Evolutionary conservation across 2,888 invertebrate species (phyloP).

Genomic region (Cistogaster globosa): DNA sequence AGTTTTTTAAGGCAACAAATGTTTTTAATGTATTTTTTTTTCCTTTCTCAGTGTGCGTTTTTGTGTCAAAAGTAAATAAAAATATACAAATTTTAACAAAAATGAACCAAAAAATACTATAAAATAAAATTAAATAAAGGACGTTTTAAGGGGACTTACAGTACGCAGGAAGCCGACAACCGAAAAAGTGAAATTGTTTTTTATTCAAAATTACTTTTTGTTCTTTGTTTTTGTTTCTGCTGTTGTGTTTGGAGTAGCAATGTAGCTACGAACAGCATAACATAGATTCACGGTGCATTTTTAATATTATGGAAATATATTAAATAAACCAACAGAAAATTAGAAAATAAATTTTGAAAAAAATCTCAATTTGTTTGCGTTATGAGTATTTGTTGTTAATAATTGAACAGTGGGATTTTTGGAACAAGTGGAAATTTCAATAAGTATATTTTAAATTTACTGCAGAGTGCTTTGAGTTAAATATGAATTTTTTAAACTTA

Average conservation of each 20-base stretch:
- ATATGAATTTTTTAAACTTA: no score
- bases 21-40: slow-evolving; percentile 54
- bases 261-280: slow-evolving; percentile 21
- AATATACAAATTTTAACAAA: slow-evolving; percentile 47
- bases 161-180: slow-evolving; percentile 1
- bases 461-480: no score
- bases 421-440: not conserved
- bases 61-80: slow-evolving; percentile 19
- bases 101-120: slow-evolving; percentile 17
- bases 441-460: no score
- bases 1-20: slow-evolving; percentile 66
- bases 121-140: slow-evolving; percentile 40
- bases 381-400: slow-evolving; percentile 30
- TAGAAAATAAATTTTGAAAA: not conserved
- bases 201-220: slow-evolving; percentile 63
- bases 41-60: not conserved
- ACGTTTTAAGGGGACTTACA: slow-evolving; percentile 18
- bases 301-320: slow-evolving; percentile 3
- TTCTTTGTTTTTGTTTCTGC: not conserved
- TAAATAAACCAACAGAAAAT: slow-evolving; percentile 13
- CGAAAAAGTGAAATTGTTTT: slow-evolving; percentile 50
- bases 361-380: slow-evolving; percentile 42
- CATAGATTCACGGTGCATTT: slow-evolving; percentile 30
- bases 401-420: slow-evolving; percentile 21
- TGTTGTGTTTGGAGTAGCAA: not conserved